These are phyloP conservation scores for Metaphire vulgaris DNA, from an alignment of 1,140 invertebrate genomes.

Conservation along the genomic window DNA sequence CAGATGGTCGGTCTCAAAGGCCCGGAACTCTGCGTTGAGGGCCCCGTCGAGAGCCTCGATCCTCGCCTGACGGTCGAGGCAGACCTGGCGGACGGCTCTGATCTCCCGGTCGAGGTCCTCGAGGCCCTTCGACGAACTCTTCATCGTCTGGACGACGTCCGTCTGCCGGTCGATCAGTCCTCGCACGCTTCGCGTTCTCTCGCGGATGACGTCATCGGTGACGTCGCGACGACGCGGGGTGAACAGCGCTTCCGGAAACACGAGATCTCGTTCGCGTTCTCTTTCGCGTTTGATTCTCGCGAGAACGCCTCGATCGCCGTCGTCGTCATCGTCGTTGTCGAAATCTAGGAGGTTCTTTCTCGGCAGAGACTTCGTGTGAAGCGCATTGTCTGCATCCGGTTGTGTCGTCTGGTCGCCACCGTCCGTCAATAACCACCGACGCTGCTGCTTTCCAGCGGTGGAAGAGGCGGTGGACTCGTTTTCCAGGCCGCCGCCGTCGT, in stretches of 20 bases:
- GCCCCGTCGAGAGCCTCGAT: constrained; percentile 16
- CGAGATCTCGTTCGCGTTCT: background rate
- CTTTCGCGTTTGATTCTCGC: constrained; percentile 16
- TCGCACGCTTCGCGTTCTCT: constrained; percentile 9
- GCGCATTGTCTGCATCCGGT: background rate
- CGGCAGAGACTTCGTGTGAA: background rate
- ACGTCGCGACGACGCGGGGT: background rate
- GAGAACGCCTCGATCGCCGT: too few relatives aligned
- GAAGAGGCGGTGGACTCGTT: background rate
- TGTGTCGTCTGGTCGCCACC: background rate
- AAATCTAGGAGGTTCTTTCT: background rate
- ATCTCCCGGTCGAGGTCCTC: constrained; percentile 13
- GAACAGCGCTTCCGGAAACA: background rate
- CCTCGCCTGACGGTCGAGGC: constrained; percentile 3
- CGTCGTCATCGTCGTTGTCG: background rate
- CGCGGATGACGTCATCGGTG: constrained; percentile 11
- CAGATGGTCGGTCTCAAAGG: too few relatives aligned
- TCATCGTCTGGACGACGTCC: constrained; percentile 12
- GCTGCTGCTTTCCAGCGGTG: background rate
- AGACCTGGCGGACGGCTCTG: constrained; percentile 14
- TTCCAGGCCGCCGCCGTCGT: too few relatives aligned
- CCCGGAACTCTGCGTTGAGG: constrained; percentile 7
- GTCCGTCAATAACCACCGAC: background rate
- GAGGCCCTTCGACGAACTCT: constrained; percentile 2
- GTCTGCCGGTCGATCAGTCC: constrained; percentile 12